Percentiles rank a stretch among this genome's conserved stretches.
phyloP scores from a whole-genome alignment of 1,140 invertebrate genomes.

The Drosophila aff. region DNA sequence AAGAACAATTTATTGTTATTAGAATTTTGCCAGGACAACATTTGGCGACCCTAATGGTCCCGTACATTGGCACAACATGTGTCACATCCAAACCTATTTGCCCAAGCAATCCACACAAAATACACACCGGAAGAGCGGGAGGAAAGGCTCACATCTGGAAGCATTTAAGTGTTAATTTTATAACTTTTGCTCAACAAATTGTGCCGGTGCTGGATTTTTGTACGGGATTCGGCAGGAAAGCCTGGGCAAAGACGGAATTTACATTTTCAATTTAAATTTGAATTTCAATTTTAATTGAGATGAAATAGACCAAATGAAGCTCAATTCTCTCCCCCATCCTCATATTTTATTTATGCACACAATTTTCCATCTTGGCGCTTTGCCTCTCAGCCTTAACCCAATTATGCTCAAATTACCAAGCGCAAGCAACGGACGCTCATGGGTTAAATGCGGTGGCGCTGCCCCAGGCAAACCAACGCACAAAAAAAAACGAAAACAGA shows the following conservation, averaged over 20 bases:
- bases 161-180: slow-evolving; percentile 70
- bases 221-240: not conserved
- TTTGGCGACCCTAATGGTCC: slow-evolving; percentile 36
- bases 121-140: not conserved
- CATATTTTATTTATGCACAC: slow-evolving; percentile 35
- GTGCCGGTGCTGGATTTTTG: slow-evolving; percentile 7
- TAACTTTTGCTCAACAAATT: slow-evolving; percentile 52
- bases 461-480: slow-evolving; percentile 22
- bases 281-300: slow-evolving; percentile 53
- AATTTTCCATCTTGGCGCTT: slow-evolving; percentile 41
- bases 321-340: slow-evolving; percentile 1
- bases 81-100: slow-evolving; percentile 34
- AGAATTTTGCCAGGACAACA: slow-evolving; percentile 40
- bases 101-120: not conserved
- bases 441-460: slow-evolving; percentile 59
- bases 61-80: slow-evolving; percentile 40
- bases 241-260: slow-evolving; percentile 35
- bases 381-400: slow-evolving; percentile 56
- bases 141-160: slow-evolving; percentile 50
- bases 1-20: slow-evolving; percentile 69
- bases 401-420: slow-evolving; percentile 64
- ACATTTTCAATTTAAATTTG: slow-evolving; percentile 70
- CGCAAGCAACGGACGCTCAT: slow-evolving; percentile 44
- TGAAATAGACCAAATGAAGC: slow-evolving; percentile 47
- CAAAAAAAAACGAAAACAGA: not conserved